These are phyloP conservation scores for Acropora tenuis DNA, from an alignment of 64 coral and sea anemone genomes.

Conservation along the genomic window DNA sequence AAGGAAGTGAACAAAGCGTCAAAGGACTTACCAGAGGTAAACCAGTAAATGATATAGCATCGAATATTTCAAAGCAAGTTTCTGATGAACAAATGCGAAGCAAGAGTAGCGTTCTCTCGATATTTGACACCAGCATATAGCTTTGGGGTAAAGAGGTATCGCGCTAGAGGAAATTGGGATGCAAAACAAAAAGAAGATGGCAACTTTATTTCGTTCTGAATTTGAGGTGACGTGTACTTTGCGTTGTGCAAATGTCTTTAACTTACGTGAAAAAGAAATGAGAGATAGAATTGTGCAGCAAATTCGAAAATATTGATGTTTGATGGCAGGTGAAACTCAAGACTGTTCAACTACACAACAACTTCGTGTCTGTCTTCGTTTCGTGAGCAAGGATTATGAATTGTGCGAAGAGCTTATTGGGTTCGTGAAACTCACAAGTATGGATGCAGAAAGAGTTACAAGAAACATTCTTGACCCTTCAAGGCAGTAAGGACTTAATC, in stretches of 20 bases:
- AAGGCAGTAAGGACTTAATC: neutral
- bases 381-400: neutral
- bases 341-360: neutral
- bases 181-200: constrained; percentile 46
- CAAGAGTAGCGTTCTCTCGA: neutral
- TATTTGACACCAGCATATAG: neutral
- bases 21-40: constrained; percentile 11
- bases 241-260: constrained; percentile 31
- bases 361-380: neutral
- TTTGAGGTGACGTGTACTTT: constrained; percentile 39
- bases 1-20: constrained; percentile 12
- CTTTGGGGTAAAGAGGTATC: neutral
- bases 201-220: constrained; percentile 62
- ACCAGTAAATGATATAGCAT: neutral
- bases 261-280: constrained; percentile 48
- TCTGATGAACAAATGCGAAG: neutral
- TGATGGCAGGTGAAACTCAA: constrained; percentile 63
- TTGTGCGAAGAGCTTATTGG: neutral
- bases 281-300: constrained; percentile 44
- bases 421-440: neutral
- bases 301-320: constrained; percentile 65
- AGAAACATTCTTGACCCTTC: neutral
- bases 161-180: neutral
- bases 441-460: neutral
- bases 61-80: neutral